phyloP scores from a whole-genome alignment of 2,113 vertebrate species.

The Anser cygnoides region DNA sequence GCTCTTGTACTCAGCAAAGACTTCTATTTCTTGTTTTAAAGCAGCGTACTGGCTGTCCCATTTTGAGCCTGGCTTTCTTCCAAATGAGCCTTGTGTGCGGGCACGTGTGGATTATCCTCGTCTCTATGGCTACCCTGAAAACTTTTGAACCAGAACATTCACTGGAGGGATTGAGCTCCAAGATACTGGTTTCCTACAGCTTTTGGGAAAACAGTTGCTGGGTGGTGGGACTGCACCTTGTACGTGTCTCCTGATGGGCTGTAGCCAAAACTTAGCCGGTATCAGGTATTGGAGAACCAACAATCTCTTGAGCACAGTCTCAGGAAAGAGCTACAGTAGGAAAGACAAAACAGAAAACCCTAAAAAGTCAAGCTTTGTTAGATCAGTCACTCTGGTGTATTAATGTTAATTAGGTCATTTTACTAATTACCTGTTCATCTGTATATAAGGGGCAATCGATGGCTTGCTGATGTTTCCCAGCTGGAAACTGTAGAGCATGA shows the following conservation, averaged over 20 bases:
- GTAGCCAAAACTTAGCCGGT: neutral
- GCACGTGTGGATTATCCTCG: conserved; percentile 70
- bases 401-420: conserved; percentile 63
- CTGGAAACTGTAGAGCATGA: conserved; percentile 9
- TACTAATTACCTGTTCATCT: conserved; percentile 48
- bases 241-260: neutral
- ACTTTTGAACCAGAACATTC: conserved; percentile 59
- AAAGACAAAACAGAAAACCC: neutral
- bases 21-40: conserved; percentile 40
- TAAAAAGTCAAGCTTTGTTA: conserved; percentile 20
- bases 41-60: conserved; percentile 18
- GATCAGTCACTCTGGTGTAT: conserved; percentile 6
- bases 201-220: conserved; percentile 17
- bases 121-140: conserved; percentile 68
- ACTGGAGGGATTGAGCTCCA: neutral
- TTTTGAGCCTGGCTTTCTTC: conserved; percentile 56
- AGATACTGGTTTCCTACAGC: conserved; percentile 5
- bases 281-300: neutral
- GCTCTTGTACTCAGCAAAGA: conserved; percentile 5
- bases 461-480: conserved; percentile 47
- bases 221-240: neutral
- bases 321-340: neutral
- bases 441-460: conserved; percentile 13
- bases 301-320: neutral
- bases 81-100: conserved; percentile 41